Conservation (phyloP, 2,113 vertebrate genomes). For the Plecturocebus donacophilus region DNA sequence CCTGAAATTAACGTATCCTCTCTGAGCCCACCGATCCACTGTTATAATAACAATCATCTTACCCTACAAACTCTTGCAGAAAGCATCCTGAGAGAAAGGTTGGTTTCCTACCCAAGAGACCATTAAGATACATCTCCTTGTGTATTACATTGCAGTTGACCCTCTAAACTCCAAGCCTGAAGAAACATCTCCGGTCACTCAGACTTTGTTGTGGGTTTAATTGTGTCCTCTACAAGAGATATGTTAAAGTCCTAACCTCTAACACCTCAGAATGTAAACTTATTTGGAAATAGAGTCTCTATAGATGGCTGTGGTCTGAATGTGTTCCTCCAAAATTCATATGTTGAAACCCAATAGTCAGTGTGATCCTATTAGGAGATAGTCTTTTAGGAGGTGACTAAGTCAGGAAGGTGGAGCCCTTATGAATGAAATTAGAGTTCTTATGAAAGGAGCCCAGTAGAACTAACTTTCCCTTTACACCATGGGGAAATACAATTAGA, state of each 20-base stretch:
- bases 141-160: not conserved
- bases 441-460: not conserved
- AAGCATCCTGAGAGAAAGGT: not conserved
- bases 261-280: not conserved
- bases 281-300: not conserved
- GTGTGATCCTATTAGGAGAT: not conserved
- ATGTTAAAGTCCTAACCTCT: not conserved
- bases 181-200: too few relatives aligned
- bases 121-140: too few relatives aligned
- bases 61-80: not conserved
- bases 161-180: not conserved
- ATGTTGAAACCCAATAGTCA: rapidly evolving
- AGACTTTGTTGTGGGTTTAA: not conserved
- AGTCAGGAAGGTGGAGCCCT: not conserved
- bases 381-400: not conserved
- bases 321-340: too few relatives aligned
- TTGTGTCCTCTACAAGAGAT: not conserved
- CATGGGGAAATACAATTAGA: not conserved
- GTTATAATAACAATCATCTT: not conserved
- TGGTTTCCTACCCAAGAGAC: not conserved
- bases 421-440: not conserved
- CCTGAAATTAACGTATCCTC: too few relatives aligned
- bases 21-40: not conserved
- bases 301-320: not conserved
- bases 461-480: not conserved